A percentile compares a stretch with the other conserved stretches of the same genome.
Evolutionary conservation across 2,888 invertebrate species (phyloP).

Genomic region (Toxonevra muliebris): DNA sequence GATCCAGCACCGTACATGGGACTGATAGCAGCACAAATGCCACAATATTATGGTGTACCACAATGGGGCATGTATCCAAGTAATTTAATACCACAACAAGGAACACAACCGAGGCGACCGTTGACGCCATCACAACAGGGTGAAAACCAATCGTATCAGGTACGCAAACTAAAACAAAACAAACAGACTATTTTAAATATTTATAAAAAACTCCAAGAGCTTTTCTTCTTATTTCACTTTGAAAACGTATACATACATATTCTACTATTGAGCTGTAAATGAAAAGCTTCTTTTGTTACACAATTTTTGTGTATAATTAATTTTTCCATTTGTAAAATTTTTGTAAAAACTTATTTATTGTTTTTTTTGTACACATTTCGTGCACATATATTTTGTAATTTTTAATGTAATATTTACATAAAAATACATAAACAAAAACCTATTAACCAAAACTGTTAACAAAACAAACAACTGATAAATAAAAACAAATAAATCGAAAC

Average conservation of each 20-base stretch:
- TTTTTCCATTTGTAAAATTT: background rate
- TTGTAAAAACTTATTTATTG: background rate
- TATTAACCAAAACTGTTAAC: background rate
- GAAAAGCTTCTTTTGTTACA: background rate
- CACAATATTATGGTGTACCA: constrained; percentile 89
- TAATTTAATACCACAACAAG: constrained; percentile 75
- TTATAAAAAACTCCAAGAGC: no score
- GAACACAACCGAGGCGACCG: constrained; percentile 77
- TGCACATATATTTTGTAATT: constrained; percentile 24
- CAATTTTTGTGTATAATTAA: background rate
- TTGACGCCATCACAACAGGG: constrained; percentile 80
- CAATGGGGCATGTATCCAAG: constrained; percentile 93
- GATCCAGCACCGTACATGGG: constrained; percentile 83
- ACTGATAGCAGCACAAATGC: constrained; percentile 82
- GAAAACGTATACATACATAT: constrained; percentile 1
- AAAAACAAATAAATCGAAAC: constrained; percentile 9
- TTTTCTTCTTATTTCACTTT: background rate
- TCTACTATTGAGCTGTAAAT: constrained; percentile 21
- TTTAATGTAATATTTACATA: constrained; percentile 21
- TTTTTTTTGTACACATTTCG: constrained; percentile 5
- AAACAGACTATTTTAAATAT: background rate
- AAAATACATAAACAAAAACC: background rate
- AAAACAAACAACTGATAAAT: constrained; percentile 8
- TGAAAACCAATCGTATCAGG: constrained; percentile 66
- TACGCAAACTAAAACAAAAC: constrained; percentile 46